A percentile compares a stretch with the other conserved stretches of the same genome.
Evolutionary conservation across 23 tunicate genomes (phyloP).

Genomic region (Oikopleura dioica): DNA sequence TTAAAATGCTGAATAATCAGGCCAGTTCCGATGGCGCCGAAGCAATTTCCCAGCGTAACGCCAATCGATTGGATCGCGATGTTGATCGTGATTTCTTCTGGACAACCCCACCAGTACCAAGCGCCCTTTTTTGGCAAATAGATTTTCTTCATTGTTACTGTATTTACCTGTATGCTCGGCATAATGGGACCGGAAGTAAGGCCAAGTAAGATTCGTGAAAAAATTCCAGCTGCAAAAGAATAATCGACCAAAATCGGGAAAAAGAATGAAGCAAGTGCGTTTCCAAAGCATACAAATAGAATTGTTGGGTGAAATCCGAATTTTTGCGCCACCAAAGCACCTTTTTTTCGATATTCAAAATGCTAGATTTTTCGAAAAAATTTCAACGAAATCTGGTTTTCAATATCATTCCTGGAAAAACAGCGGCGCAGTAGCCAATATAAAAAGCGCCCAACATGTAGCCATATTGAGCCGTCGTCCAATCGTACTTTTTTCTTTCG

Average conservation of each 20-base stretch:
- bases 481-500: background rate
- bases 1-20: background rate
- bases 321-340: background rate
- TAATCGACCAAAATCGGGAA: background rate
- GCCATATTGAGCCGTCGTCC: background rate
- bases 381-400: no score
- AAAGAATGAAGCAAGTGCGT: background rate
- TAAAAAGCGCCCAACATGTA: background rate
- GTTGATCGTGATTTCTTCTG: background rate
- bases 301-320: background rate
- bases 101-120: background rate
- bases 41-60: background rate
- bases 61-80: background rate
- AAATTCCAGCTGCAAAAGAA: background rate
- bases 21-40: background rate
- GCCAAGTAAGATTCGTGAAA: background rate
- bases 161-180: background rate
- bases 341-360: no score
- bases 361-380: no score
- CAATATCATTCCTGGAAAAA: no score
- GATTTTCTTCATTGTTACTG: no score
- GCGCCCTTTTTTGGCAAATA: no score
- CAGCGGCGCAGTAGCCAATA: background rate
- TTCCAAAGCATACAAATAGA: background rate
- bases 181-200: background rate